Percentiles rank a stretch among this genome's conserved stretches.
Conservation (phyloP, 1,140 invertebrate genomes). For the Aphis gossypii region DNA sequence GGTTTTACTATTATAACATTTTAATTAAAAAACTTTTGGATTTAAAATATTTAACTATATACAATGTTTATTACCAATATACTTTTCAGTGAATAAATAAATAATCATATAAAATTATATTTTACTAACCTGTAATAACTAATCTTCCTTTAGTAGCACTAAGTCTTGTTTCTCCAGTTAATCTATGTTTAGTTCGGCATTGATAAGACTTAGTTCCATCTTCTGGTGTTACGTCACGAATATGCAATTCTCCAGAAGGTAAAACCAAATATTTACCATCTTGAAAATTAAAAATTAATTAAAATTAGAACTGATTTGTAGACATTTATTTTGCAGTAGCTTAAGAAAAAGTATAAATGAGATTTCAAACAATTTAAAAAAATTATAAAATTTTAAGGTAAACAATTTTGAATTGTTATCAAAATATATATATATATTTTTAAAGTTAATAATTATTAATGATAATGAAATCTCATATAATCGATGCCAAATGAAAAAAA, state of each 20-base stretch:
- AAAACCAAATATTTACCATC: slow-evolving; percentile 93
- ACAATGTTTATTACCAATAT: slow-evolving; percentile 23
- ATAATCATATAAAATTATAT: background rate
- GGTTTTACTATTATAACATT: background rate
- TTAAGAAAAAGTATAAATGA: background rate
- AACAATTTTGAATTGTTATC: background rate
- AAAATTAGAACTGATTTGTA: background rate
- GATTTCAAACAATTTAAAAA: slow-evolving; percentile 25
- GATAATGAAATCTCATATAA: slow-evolving; percentile 28
- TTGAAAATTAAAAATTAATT: slow-evolving; percentile 64
- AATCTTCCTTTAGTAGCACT: slow-evolving; percentile 92
- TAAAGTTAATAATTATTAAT: background rate
- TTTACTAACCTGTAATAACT: slow-evolving; percentile 86
- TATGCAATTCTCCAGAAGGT: slow-evolving; percentile 91
- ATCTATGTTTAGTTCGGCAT: slow-evolving; percentile 90
- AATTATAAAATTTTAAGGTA: background rate
- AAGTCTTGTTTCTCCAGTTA: slow-evolving; percentile 90
- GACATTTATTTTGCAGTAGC: slow-evolving; percentile 41
- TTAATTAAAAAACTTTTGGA: background rate
- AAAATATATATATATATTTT: background rate
- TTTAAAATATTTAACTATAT: background rate
- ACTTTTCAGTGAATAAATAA: background rate
- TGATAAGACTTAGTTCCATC: slow-evolving; percentile 94
- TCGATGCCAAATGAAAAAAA: slow-evolving; percentile 31
- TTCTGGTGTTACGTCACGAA: slow-evolving; percentile 89